Evolutionary conservation across 2,113 vertebrate genomes (phyloP).

Genomic region (Orycteropus afer): DNA sequence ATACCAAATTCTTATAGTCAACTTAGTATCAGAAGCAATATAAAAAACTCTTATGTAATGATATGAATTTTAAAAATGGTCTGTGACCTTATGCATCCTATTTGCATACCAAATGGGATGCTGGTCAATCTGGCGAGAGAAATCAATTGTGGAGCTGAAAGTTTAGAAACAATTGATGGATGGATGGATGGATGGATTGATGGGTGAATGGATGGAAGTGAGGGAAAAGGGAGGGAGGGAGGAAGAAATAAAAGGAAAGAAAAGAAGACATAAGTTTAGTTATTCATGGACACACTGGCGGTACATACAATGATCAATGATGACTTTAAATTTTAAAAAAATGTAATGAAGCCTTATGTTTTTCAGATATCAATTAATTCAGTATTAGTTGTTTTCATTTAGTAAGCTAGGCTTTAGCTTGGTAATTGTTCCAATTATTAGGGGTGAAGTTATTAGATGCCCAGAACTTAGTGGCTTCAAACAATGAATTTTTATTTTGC

Average conservation of each 20-base stretch:
- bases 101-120: neutral
- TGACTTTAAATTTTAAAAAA: slow-evolving; percentile 37
- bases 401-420: neutral
- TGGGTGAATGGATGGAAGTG: neutral
- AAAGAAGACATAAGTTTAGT: neutral
- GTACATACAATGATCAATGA: neutral
- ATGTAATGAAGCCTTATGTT: neutral
- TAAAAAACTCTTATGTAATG: neutral
- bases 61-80: neutral
- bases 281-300: neutral
- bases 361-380: slow-evolving; percentile 26
- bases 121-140: neutral
- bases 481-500: slow-evolving; percentile 10
- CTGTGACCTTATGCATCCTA: neutral
- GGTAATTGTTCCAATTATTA: neutral
- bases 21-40: neutral
- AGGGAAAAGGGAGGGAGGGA: too few relatives aligned
- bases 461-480: neutral
- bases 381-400: slow-evolving; percentile 3
- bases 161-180: neutral
- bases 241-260: too few relatives aligned
- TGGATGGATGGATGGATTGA: neutral
- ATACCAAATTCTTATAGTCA: neutral
- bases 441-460: neutral
- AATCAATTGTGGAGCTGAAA: neutral